These are phyloP conservation scores for Rhogogaster chlorosoma DNA, from an alignment of 2,888 invertebrate species.

Conservation along the genomic window DNA sequence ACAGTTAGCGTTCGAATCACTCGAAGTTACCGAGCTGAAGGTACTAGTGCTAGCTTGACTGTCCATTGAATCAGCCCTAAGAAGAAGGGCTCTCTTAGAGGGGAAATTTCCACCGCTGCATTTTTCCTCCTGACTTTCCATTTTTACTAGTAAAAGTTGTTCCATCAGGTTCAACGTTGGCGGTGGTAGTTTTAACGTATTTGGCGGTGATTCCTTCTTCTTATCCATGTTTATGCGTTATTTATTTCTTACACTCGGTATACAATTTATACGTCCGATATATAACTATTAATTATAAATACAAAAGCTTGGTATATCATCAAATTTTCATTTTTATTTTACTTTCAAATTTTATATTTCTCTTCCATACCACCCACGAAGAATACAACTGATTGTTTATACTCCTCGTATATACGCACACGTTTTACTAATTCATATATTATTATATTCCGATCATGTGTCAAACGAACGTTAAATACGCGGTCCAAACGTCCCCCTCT, in stretches of 20 bases:
- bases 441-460: slow-evolving; percentile 11
- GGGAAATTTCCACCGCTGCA: slow-evolving; percentile 69
- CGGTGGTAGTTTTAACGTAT: slow-evolving; percentile 62
- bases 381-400: background rate
- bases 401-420: background rate
- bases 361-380: background rate
- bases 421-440: background rate
- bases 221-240: slow-evolving; percentile 23
- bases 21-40: slow-evolving; percentile 82
- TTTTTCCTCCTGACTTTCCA: slow-evolving; percentile 83
- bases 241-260: background rate
- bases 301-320: background rate
- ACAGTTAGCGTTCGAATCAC: slow-evolving; percentile 83
- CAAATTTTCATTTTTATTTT: background rate
- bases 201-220: slow-evolving; percentile 35
- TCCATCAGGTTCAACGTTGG: slow-evolving; percentile 84
- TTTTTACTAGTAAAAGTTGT: slow-evolving; percentile 88
- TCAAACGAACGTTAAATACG: background rate
- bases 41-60: slow-evolving; percentile 82
- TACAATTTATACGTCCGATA: background rate
- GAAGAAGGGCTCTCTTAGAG: slow-evolving; percentile 76
- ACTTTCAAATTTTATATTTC: background rate
- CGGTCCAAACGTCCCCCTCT: background rate
- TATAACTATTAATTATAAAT: background rate
- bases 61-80: slow-evolving; percentile 89